Evolutionary conservation across 2,797 vertebrate species (phyloP), one percentile per base, ranked within the genome.

Genomic region (Fistularia commersonii): DNA sequence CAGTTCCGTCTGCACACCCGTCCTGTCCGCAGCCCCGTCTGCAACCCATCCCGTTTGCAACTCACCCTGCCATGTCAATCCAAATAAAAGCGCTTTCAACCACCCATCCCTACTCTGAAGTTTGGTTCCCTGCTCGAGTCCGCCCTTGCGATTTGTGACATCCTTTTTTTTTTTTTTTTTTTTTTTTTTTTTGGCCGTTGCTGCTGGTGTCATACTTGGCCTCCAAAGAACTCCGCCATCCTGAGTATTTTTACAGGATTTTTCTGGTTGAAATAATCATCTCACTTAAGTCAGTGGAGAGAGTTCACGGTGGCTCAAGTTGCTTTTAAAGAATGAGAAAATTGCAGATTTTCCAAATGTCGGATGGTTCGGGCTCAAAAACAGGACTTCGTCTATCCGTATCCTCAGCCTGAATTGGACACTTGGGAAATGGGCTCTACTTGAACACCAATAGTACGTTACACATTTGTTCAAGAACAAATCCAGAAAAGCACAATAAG

Each of bases 351-450:
- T n/a, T 52, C 3, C 69, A 88, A 83, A 80, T 58, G 43, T 86
- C 11, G 83, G 85, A 41, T 88, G 84, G 86, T 77, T 74, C 12
- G 38, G 78, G 33, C 63, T 81, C 37, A 49, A 85, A 39, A 64
- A 64, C 56, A 81, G 88, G 49, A 84, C 80, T 12, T 79, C 88
- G 9, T 64, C 74, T 31, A 72, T 73, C 11, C 10, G 86, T 4
- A 67, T 89, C 9, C 58, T 74, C 14, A 85, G 88, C 50, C 33
- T 87, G 51, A 80, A 84, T 32, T 89, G 85, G 85, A 79, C 84
- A 3, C 3, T 85, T 14, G 88, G 89, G 13, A 87, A 44, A 53
- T 72, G 57, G 57, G 0, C 82, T 36, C 55, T 90, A 41, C 39
- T 49, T 89, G 47, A 83, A 80, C 79, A 45, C 69, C 80, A 35